Evolutionary conservation across 2,113 vertebrate species (phyloP).

Genomic region (Podocnemis expansa): DNA sequence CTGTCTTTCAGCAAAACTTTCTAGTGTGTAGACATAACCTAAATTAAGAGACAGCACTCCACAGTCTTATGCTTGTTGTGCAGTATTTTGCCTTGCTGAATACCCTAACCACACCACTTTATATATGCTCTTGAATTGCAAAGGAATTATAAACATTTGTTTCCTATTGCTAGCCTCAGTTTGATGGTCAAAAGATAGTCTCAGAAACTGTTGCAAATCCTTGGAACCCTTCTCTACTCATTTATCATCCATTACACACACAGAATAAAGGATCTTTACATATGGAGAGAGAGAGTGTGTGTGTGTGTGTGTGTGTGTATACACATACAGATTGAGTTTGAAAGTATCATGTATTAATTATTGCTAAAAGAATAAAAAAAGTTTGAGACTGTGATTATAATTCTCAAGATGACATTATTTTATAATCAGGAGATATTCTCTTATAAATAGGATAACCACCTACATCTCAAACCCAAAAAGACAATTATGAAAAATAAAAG

Average conservation of each 20-base stretch:
- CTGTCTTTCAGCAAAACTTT: too few relatives aligned
- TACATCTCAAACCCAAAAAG: background rate
- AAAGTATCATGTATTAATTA: background rate
- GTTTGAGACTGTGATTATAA: background rate
- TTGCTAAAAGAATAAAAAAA: background rate
- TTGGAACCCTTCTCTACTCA: background rate
- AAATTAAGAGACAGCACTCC: background rate
- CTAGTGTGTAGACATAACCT: too few relatives aligned
- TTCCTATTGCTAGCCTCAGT: background rate
- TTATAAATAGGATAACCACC: background rate
- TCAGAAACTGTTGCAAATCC: background rate
- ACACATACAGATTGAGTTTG: fast-evolving
- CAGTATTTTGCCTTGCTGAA: background rate
- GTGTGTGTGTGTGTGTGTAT: too few relatives aligned
- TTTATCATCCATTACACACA: background rate
- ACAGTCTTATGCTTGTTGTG: background rate
- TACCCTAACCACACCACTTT: background rate
- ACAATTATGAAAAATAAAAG: background rate
- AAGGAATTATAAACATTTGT: background rate
- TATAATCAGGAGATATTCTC: background rate
- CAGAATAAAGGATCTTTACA: background rate
- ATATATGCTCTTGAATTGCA: background rate
- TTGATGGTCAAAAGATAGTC: background rate
- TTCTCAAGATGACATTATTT: background rate
- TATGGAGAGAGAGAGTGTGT: too few relatives aligned